Conservation (phyloP, 2,797 vertebrate genomes). For the Liparis tanakae region DNA sequence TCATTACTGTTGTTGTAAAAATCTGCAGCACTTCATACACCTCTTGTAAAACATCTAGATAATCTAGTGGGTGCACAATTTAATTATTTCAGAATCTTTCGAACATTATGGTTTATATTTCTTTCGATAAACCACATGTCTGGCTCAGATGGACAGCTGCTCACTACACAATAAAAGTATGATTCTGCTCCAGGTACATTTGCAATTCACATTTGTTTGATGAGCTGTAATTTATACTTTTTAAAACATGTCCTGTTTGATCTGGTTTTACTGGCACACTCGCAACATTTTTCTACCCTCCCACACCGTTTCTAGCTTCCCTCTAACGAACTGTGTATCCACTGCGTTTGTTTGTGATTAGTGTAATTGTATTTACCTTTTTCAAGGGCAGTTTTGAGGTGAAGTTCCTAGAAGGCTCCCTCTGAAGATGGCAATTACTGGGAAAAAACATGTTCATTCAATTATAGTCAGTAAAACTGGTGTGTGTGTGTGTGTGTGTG, state of each 20-base stretch:
- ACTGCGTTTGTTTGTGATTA: neutral
- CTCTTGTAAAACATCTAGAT: conserved; percentile 32
- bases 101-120: conserved; percentile 16
- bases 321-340: neutral
- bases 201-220: conserved; percentile 3
- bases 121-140: conserved; percentile 42
- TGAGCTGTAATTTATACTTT: neutral
- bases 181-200: conserved; percentile 33
- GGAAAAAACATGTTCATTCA: no score
- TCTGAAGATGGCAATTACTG: neutral
- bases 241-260: conserved; percentile 3
- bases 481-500: neutral
- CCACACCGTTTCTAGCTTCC: conserved; percentile 3
- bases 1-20: neutral
- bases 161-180: conserved; percentile 27
- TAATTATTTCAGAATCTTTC: conserved; percentile 24
- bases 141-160: conserved; percentile 34
- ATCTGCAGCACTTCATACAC: neutral
- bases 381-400: conserved; percentile 5
- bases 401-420: neutral
- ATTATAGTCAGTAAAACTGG: neutral
- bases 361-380: neutral
- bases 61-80: conserved; percentile 6
- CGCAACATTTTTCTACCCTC: neutral
- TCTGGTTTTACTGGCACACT: neutral